phyloP scores from a whole-genome alignment of 1,140 invertebrate species.

The Neoseiulus cucumeris region DNA sequence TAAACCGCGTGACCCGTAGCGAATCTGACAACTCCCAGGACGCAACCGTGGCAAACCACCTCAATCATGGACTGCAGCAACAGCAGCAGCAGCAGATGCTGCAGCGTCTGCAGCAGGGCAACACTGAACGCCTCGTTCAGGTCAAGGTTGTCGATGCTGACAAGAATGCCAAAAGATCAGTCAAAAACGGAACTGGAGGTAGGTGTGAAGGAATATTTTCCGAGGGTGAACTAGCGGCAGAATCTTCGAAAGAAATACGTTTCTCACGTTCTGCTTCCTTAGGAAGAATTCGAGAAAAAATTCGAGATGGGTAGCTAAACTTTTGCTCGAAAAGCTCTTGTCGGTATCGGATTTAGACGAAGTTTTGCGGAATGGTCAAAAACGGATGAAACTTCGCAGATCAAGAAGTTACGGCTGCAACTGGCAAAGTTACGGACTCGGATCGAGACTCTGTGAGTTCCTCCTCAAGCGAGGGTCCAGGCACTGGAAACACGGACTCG shows the following conservation, averaged over 20 bases:
- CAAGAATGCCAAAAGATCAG: not conserved
- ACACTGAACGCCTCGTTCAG: not conserved
- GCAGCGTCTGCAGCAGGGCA: too few relatives aligned
- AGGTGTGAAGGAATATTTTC: too few relatives aligned
- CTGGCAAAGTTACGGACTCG: not conserved
- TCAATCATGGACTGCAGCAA: not conserved
- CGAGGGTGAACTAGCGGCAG: too few relatives aligned
- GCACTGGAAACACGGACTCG: not conserved
- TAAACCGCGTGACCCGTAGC: not conserved
- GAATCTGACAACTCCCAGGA: conserved; percentile 1
- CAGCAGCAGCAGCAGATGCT: not conserved
- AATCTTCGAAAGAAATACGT: too few relatives aligned
- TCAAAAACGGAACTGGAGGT: not conserved
- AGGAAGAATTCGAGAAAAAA: too few relatives aligned
- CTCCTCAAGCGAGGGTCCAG: not conserved
- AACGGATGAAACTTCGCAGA: too few relatives aligned
- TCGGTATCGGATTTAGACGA: too few relatives aligned
- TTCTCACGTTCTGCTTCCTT: too few relatives aligned
- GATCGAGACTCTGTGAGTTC: conserved; percentile 8
- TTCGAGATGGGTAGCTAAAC: too few relatives aligned
- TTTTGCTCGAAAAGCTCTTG: too few relatives aligned
- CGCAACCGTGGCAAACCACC: not conserved
- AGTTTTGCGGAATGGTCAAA: too few relatives aligned
- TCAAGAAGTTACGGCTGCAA: not conserved
- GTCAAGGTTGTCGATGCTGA: conserved; percentile 8